phyloP scores from a whole-genome alignment of 2,888 invertebrate species.

The Chalcosyrphus nemorum region DNA sequence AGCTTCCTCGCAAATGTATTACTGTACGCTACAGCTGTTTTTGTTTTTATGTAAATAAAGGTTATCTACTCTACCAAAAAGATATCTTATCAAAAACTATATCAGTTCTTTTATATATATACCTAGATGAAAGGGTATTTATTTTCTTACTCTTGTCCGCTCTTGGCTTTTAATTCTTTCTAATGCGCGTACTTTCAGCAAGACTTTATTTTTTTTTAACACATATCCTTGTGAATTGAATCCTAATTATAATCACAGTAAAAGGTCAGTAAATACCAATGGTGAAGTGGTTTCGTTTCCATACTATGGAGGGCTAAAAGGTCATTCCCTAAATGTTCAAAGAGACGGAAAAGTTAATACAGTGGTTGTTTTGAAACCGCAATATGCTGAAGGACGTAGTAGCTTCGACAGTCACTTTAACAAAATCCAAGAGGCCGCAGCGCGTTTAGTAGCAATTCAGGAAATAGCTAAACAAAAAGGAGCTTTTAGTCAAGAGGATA shows the following conservation, averaged over 20 bases:
- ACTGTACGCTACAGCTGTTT: conserved; percentile 53
- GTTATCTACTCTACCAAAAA: conserved; percentile 16
- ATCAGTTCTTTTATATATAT: not conserved
- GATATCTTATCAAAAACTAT: not conserved
- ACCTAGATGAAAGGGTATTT: not conserved
- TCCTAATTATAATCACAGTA: conserved; percentile 58
- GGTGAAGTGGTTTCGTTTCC: conserved; percentile 81
- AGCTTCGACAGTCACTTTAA: conserved; percentile 84
- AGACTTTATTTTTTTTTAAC: not conserved
- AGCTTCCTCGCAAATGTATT: conserved; percentile 14
- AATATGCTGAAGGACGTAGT: conserved; percentile 52
- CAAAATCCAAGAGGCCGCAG: conserved; percentile 84
- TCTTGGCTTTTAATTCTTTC: not conserved
- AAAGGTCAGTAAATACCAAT: conserved; percentile 29
- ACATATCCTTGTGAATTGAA: conserved; percentile 42
- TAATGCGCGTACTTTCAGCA: not conserved
- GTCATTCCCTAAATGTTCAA: conserved; percentile 84
- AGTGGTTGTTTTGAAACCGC: conserved; percentile 44
- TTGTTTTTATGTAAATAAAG: conserved; percentile 57
- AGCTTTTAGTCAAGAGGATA: conserved; percentile 83
- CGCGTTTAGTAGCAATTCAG: conserved; percentile 85
- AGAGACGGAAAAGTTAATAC: conserved; percentile 75
- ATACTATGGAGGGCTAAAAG: conserved; percentile 89
- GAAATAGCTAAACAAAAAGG: conserved; percentile 85
- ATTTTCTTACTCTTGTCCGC: conserved; percentile 17